Base-by-base conservation (phyloP, 2,888 invertebrate genomes). In the Amblyjoppa fuscipennis region DNA sequence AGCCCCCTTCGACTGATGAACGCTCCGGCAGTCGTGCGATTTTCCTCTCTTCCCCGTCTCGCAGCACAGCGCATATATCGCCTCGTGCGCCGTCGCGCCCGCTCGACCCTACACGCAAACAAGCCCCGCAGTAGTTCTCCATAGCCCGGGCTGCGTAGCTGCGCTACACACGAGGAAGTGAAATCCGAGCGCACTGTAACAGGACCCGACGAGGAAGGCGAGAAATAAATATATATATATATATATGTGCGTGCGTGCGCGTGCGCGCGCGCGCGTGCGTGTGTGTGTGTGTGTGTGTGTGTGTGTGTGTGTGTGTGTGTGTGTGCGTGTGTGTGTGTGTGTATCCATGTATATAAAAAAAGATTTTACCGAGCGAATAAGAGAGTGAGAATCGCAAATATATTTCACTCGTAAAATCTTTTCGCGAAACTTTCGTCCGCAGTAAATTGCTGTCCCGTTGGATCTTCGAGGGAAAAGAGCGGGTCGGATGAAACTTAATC, bases 141-240 rank as follows among this genome's bases (percentile, higher is more conserved):
- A 20, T 56, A 56, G 51, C 16, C n/a, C 53, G 28, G 13, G 13
- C 38, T 20, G 7, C 64, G 38, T 51, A 41, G 77, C 13, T 75
- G 51, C 59, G 49, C 69, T 64, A 25, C 53, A 74, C 6, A 84
- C 71, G 75, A 80, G 85, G 85, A 85, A 85, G 85, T 85, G 85
- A 85, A 85, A 85, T 80, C 74, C 68, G 85, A 85, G 83, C 45
- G 7, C 28, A 13, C 38, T 56, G 53, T 83, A 85, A 85, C 71
- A 71, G 68, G 83, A 85, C 34, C 71, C 79, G 71, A 20, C n/a
- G 38, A 45, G 20, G 49, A 64, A 68, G 59, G 56, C 20, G 59
- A 73, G 49, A 71, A 49, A 64, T 16, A 34, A 11, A 28, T 61
- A 61, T 16, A 31, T 5, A 61, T 3, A 28, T n/a, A 28, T 3